phyloP scores from a whole-genome alignment of 2,113 vertebrate genomes.

The Tychaedon coryphoeus region DNA sequence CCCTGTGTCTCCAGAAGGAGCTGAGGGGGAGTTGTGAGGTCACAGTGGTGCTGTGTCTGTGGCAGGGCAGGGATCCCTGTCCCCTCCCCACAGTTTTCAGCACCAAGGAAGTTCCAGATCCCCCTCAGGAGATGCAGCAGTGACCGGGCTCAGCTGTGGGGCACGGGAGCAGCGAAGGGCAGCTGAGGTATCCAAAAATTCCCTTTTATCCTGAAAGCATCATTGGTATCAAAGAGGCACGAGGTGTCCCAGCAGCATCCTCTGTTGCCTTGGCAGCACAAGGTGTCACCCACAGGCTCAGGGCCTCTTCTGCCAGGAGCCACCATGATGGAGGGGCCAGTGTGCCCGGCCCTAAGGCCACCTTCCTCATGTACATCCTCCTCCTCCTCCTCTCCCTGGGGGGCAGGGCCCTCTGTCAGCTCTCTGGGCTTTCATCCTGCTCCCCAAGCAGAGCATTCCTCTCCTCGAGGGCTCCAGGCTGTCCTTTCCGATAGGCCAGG shows the following conservation, averaged over 20 bases:
- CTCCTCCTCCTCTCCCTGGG: neutral
- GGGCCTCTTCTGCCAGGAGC: neutral
- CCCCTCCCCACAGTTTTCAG: neutral
- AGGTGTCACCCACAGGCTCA: rapidly evolving
- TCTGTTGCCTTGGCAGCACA: neutral
- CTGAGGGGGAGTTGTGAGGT: rapidly evolving
- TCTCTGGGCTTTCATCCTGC: neutral
- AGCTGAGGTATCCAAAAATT: neutral
- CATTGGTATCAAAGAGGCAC: neutral
- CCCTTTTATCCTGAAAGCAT: neutral
- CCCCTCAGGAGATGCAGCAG: rapidly evolving
- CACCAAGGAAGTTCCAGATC: neutral
- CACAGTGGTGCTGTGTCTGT: neutral
- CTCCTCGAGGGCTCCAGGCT: neutral
- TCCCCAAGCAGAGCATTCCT: constrained; percentile 37
- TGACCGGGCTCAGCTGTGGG: neutral
- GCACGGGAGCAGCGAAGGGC: rapidly evolving
- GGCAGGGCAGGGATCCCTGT: neutral
- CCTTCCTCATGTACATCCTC: neutral
- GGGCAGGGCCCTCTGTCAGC: constrained; percentile 31
- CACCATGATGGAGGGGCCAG: rapidly evolving
- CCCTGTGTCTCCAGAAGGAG: neutral
- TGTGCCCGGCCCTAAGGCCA: rapidly evolving
- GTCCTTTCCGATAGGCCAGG: constrained; percentile 40
- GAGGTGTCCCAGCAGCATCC: neutral